Conservation (phyloP, 1,140 invertebrate genomes). For the Listronotus oregonensis region DNA sequence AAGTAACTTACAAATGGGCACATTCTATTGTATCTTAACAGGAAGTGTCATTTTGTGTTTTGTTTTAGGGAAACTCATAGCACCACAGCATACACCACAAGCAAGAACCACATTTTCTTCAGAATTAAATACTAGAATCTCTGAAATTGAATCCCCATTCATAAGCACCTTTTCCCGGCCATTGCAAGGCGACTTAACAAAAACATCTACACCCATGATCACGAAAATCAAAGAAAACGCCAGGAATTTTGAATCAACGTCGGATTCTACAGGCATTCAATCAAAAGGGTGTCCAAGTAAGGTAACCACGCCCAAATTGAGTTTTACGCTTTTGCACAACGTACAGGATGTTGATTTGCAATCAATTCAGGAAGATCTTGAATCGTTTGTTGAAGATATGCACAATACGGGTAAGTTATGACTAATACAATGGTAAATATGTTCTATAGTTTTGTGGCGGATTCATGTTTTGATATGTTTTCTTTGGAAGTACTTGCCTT, state of each 20-base stretch:
- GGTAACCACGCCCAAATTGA: constrained; percentile 11
- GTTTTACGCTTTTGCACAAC: constrained; percentile 5
- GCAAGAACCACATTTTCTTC: no score
- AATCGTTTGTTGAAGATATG: constrained; percentile 17
- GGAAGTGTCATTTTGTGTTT: no score
- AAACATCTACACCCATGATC: constrained; percentile 26
- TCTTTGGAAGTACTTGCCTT: no score
- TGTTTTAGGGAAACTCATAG: no score
- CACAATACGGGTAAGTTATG: not conserved
- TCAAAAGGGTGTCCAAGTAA: not conserved
- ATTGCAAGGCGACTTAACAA: constrained; percentile 7
- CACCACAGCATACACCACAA: no score
- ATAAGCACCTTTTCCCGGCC: constrained; percentile 7
- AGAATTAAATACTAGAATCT: not conserved
- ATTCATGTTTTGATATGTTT: no score
- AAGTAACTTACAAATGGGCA: no score
- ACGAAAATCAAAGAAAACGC: not conserved
- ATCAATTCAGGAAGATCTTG: not conserved
- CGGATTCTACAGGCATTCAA: no score
- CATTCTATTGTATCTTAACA: no score
- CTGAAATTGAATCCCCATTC: constrained; percentile 3
- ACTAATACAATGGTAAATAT: no score
- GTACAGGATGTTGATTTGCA: not conserved
- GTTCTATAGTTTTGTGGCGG: no score
- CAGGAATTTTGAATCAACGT: not conserved